Base-by-base conservation (phyloP, 2,888 invertebrate genomes). In the Drosophila aldrichi region DNA sequence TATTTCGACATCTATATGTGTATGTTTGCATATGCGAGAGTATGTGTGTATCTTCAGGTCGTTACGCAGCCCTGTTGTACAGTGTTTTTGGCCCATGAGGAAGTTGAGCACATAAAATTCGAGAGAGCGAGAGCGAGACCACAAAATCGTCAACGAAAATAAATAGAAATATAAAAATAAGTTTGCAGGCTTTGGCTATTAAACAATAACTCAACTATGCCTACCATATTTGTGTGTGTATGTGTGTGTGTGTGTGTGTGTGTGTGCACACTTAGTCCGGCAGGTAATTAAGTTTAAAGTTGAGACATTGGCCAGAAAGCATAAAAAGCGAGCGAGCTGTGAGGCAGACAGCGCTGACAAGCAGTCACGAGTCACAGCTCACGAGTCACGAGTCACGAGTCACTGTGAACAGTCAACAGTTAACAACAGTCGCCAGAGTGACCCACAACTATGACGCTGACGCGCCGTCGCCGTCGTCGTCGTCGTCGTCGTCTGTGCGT, bases 211-310 rank as follows among this genome's bases (percentile, higher is more conserved):
- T 73, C 56, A 76, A 64, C 65, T 70, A 51, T 78, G 70, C 68
- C 66, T 77, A 66, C 63, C 48, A 46, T 46, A 25, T 16, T 34
- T 56, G 10, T 34, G 12, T 25, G 20, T 14, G 6, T 16, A 14
- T 16, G 20, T 44, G 38, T 32, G 36, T 40, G 12, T 41, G n/a
- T 20, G 29, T 14, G 6, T 16, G 18, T 18, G 18, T 44, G 43
- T 32, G 36, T 43, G 12, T 58, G 44, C n/a, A 36, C 52, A 64
- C 57, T 66, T 51, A 49, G 34, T 66, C 48, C 46, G 46, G 54
- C 61, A 65, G 82, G 82, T 87, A 81, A 83, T 87, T 84, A 79
- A 84, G 82, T 87, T 83, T 72, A 72, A 77, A 81, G 84, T 81
- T 81, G 65, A 68, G 67, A 70, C 77, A 64, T 44, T 51, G 25